A percentile compares a stretch with the other conserved stretches of the same genome.
Evolutionary conservation across 2,888 invertebrate species (phyloP).

Genomic region (Pachycephus smyrnensis): DNA sequence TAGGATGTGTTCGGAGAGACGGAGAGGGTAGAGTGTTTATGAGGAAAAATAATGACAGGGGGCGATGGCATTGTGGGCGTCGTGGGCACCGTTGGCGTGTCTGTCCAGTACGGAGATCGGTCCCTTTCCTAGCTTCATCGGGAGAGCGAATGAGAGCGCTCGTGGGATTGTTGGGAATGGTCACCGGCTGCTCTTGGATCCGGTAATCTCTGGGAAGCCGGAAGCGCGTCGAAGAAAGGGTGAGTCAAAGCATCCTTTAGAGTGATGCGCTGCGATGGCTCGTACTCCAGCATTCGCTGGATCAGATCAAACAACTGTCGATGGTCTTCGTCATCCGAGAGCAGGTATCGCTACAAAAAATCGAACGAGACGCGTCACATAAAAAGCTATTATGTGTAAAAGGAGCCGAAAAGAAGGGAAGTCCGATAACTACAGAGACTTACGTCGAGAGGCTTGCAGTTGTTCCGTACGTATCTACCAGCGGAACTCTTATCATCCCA

Average conservation of each 20-base stretch:
- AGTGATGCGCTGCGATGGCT: slow-evolving; percentile 90
- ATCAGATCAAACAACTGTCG: slow-evolving; percentile 94
- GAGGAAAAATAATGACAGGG: not conserved
- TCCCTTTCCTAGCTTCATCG: slow-evolving; percentile 73
- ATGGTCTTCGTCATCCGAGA: slow-evolving; percentile 90
- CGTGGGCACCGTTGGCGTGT: slow-evolving; percentile 30
- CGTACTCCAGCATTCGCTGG: slow-evolving; percentile 96
- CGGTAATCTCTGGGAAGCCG: slow-evolving; percentile 81
- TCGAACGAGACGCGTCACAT: not conserved
- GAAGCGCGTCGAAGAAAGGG: slow-evolving; percentile 92
- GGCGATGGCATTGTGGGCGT: not conserved
- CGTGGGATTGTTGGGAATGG: slow-evolving; percentile 69
- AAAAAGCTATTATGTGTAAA: too few species aligned
- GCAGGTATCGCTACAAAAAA: slow-evolving; percentile 84
- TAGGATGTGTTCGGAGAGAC: too few species aligned
- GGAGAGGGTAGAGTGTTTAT: too few species aligned
- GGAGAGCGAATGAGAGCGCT: slow-evolving; percentile 79
- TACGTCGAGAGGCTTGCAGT: slow-evolving; percentile 95
- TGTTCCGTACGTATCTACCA: slow-evolving; percentile 97
- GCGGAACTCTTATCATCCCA: slow-evolving; percentile 98
- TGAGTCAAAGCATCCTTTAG: slow-evolving; percentile 90
- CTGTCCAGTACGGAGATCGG: slow-evolving; percentile 56
- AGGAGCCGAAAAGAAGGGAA: too few species aligned
- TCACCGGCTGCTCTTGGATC: slow-evolving; percentile 69
- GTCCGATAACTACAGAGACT: slow-evolving; percentile 59